phyloP scores from a whole-genome alignment of 2,797 vertebrate species.

The Pelodytes ibericus region DNA sequence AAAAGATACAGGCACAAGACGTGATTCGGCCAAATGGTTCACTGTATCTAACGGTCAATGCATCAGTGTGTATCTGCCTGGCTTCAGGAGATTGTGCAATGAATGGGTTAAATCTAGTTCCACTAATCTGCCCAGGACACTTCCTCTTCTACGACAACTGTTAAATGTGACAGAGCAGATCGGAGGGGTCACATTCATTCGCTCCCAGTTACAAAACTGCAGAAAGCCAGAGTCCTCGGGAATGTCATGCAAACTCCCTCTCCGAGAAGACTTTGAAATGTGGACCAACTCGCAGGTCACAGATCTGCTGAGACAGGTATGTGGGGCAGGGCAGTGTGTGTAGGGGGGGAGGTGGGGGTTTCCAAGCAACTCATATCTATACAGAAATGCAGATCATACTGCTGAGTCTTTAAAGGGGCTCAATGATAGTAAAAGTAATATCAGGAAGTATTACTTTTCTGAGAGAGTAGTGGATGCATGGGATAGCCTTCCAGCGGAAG shows the following conservation, averaged over 20 bases:
- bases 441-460: no score
- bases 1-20: no score
- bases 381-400: no score
- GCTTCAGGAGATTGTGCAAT: constrained; percentile 4
- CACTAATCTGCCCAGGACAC: constrained; percentile 59
- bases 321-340: constrained; percentile 14
- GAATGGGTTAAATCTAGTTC: constrained; percentile 50
- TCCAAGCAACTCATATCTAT: no score
- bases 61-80: no score
- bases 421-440: no score
- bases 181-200: constrained; percentile 34
- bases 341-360: no score
- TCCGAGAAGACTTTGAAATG: constrained; percentile 78
- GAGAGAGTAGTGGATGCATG: no score
- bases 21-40: no score
- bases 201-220: not conserved
- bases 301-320: constrained; percentile 79
- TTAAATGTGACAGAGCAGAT: constrained; percentile 53
- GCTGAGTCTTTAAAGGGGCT: no score
- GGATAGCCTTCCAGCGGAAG: no score
- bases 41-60: no score
- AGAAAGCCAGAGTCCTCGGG: constrained; percentile 24
- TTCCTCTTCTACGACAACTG: constrained; percentile 67
- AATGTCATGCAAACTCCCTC: constrained; percentile 77
- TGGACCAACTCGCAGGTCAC: constrained; percentile 79